Evolutionary conservation across 92 coral and sea anemone species (phyloP).

Genomic region (Palythoa caribaeorum): DNA sequence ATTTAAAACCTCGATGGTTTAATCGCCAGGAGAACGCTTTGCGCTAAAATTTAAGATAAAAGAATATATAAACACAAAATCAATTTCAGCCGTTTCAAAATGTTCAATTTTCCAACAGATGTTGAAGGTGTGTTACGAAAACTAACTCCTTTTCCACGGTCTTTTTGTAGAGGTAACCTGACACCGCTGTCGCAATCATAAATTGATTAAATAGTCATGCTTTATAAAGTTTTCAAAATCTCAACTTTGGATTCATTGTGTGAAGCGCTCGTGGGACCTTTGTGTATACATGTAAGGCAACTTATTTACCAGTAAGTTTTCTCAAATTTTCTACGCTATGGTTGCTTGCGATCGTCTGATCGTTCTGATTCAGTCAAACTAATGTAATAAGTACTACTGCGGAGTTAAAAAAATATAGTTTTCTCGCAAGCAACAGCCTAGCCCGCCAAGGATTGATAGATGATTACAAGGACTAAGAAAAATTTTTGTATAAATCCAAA

Average conservation of each 20-base stretch:
- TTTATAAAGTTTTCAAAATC: background rate
- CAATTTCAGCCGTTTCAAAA: background rate
- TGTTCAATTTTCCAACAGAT: conserved; percentile 34
- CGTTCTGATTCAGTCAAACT: too few species aligned
- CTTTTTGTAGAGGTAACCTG: conserved; percentile 7
- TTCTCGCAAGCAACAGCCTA: too few species aligned
- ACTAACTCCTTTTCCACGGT: background rate
- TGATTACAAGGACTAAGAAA: too few species aligned
- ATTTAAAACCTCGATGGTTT: background rate
- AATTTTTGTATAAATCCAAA: too few species aligned
- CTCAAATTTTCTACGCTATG: too few species aligned
- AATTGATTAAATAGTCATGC: background rate
- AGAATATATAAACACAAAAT: background rate
- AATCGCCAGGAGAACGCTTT: background rate
- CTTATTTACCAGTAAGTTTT: too few species aligned
- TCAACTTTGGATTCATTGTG: background rate
- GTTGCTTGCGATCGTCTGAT: too few species aligned
- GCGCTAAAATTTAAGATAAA: background rate
- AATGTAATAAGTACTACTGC: too few species aligned
- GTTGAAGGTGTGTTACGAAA: background rate
- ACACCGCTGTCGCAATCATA: background rate
- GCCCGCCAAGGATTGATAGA: too few species aligned
- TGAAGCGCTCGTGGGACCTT: background rate
- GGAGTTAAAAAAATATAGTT: too few species aligned
- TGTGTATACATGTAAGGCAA: too few species aligned